phyloP scores from a whole-genome alignment of 2,113 vertebrate species.

The Pseudonaja textilis region DNA sequence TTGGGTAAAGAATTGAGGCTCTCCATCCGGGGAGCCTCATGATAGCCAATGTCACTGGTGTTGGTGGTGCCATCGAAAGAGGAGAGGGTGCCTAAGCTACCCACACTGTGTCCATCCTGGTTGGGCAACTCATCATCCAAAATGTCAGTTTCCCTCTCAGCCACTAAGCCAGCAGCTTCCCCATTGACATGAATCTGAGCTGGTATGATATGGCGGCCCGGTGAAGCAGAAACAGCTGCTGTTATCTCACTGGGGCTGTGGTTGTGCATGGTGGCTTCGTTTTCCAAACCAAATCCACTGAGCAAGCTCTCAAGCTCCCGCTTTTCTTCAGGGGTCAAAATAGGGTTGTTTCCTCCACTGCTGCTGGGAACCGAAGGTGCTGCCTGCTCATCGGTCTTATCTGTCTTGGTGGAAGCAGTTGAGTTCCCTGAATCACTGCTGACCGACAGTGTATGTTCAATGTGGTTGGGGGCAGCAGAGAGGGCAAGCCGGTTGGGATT shows the following conservation, averaged over 20 bases:
- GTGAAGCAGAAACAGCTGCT: background rate
- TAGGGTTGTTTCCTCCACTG: constrained; percentile 44
- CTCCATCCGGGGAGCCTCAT: constrained; percentile 59
- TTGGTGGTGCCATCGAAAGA: constrained; percentile 83
- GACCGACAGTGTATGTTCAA: constrained; percentile 92
- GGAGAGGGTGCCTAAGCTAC: constrained; percentile 90
- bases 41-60: constrained; percentile 73
- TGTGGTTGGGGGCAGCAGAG: constrained; percentile 73
- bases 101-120: constrained; percentile 91
- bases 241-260: constrained; percentile 64
- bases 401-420: constrained; percentile 94
- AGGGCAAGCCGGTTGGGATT: constrained; percentile 76
- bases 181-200: constrained; percentile 95
- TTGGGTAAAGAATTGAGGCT: constrained; percentile 71
- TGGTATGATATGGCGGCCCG: constrained; percentile 82
- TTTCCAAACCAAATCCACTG: constrained; percentile 82
- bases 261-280: constrained; percentile 79
- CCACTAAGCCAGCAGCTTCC: constrained; percentile 50
- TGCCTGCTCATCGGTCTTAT: constrained; percentile 86
- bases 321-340: constrained; percentile 90
- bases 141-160: constrained; percentile 94
- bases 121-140: constrained; percentile 92
- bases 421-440: constrained; percentile 98
- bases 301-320: constrained; percentile 91
- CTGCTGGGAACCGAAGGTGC: constrained; percentile 55